phyloP scores from a whole-genome alignment of 2,888 invertebrate species.

The Lasioglossum morio region DNA sequence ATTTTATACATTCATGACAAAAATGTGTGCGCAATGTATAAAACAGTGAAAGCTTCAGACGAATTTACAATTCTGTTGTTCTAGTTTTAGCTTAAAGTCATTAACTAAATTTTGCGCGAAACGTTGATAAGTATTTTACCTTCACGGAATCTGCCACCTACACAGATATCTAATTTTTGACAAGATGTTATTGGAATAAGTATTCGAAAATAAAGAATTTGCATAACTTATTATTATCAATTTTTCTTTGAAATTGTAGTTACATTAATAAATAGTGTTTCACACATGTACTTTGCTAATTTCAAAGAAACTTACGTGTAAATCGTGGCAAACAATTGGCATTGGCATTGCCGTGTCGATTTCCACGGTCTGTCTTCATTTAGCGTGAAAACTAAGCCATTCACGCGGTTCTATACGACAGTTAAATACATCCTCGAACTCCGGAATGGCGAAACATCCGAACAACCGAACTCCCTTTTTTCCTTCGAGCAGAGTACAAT shows the following conservation, averaged over 20 bases:
- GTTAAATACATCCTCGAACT: conserved; percentile 41
- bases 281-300: conserved; percentile 30
- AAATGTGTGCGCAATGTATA: background rate
- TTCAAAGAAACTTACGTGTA: conserved; percentile 58
- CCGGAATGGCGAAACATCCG: background rate
- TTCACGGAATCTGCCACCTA: no score
- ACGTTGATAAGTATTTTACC: no score
- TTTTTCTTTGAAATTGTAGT: no score
- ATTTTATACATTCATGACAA: background rate
- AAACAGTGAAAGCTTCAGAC: background rate
- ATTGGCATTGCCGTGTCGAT: conserved; percentile 39
- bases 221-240: no score
- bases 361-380: conserved; percentile 38
- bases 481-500: background rate
- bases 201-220: no score
- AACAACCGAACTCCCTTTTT: background rate
- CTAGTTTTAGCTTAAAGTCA: background rate
- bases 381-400: conserved; percentile 33
- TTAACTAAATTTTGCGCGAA: background rate
- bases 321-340: conserved; percentile 50
- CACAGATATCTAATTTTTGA: no score
- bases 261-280: no score
- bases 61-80: background rate
- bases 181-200: no score
- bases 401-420: conserved; percentile 12